A percentile compares a stretch with the other conserved stretches of the same genome.
phyloP scores from a whole-genome alignment of 2,888 invertebrate species.

The Gymnoscelis rufifasciata region DNA sequence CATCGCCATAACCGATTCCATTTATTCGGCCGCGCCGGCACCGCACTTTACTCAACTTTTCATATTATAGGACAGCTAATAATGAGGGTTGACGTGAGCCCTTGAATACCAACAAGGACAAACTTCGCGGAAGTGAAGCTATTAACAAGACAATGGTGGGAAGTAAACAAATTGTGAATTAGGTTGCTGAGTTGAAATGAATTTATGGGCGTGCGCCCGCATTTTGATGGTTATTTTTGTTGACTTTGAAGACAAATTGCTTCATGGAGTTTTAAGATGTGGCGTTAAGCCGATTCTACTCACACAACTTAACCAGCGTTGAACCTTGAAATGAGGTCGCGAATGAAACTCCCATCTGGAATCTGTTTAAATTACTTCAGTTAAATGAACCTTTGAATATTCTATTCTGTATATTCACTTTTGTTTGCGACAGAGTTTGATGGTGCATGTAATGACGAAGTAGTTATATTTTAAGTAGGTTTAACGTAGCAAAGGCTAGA shows the following conservation, averaged over 20 bases:
- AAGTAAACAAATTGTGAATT: conserved; percentile 36
- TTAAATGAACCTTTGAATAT: no score
- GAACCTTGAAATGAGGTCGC: no score
- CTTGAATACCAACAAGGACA: conserved; percentile 44
- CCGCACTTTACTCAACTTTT: conserved; percentile 47
- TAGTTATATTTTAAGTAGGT: no score
- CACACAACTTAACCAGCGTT: background rate
- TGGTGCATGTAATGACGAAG: background rate
- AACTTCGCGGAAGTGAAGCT: conserved; percentile 40
- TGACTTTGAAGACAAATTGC: conserved; percentile 12
- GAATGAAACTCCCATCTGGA: no score
- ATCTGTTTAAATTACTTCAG: no score
- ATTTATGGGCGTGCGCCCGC: conserved; percentile 29
- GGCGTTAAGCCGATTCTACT: background rate
- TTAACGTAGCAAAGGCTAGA: no score
- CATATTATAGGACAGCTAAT: conserved; percentile 48
- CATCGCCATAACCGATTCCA: conserved; percentile 54
- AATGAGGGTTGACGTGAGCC: conserved; percentile 45
- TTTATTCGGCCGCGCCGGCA: conserved; percentile 45
- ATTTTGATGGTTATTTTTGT: conserved; percentile 26
- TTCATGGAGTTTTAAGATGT: conserved; percentile 5
- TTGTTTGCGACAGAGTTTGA: no score
- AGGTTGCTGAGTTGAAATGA: conserved; percentile 31
- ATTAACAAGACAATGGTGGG: conserved; percentile 40
- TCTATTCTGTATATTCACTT: no score